Percentiles rank a stretch among this genome's conserved stretches.
Evolutionary conservation across 2,888 invertebrate species (phyloP).

Genomic region (Cheilosia pagana): DNA sequence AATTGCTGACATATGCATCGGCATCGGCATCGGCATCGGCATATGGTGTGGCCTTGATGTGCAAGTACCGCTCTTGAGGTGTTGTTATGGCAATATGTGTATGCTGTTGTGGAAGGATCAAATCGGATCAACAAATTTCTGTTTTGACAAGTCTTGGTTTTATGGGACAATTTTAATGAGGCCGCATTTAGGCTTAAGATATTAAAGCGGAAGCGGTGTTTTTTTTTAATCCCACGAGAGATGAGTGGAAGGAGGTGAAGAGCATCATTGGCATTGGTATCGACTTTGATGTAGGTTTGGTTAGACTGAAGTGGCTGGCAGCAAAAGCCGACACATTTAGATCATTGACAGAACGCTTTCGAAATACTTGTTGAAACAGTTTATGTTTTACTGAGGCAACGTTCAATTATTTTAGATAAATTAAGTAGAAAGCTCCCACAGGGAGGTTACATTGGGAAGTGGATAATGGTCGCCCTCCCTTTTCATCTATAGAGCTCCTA

Average conservation of each 20-base stretch:
- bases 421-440: too few species aligned
- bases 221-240: background rate
- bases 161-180: conserved; percentile 53
- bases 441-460: too few species aligned
- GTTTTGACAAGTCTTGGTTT: conserved; percentile 66
- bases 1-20: conserved; percentile 53
- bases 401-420: too few species aligned
- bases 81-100: conserved; percentile 45
- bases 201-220: conserved; percentile 27
- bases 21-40: background rate
- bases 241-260: background rate
- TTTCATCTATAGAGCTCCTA: too few species aligned
- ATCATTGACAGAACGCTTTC: too few species aligned
- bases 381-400: too few species aligned
- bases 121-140: conserved; percentile 66
- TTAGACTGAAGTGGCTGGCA: too few species aligned
- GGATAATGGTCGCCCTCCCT: too few species aligned
- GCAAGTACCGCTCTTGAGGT: conserved; percentile 12
- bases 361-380: too few species aligned
- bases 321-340: too few species aligned
- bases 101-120: conserved; percentile 51
- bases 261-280: too few species aligned
- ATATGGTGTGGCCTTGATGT: conserved; percentile 20
- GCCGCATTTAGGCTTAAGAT: conserved; percentile 33
- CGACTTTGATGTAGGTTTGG: too few species aligned